phyloP scores from a whole-genome alignment of 2,113 vertebrate genomes.

The Phalacrocorax carbo region DNA sequence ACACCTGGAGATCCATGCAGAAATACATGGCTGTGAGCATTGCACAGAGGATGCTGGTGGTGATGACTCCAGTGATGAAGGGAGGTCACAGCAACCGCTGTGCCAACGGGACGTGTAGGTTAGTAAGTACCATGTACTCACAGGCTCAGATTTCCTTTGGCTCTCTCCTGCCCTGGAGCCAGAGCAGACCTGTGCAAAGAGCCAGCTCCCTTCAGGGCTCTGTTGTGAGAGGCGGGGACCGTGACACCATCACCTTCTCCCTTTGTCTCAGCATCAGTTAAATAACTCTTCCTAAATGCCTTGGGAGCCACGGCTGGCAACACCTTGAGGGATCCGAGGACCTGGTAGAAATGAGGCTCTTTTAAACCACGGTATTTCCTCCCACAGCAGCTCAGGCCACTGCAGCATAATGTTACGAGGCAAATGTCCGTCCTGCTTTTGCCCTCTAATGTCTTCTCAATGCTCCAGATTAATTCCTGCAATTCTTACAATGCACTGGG shows the following conservation, averaged over 20 bases:
- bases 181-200: background rate
- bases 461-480: background rate
- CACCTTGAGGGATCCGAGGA: background rate
- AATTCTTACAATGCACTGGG: fast-evolving
- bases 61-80: background rate
- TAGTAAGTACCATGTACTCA: background rate
- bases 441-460: background rate
- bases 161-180: background rate
- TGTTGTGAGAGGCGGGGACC: background rate
- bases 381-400: background rate
- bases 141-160: background rate
- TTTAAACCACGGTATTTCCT: background rate
- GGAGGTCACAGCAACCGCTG: background rate
- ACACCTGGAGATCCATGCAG: background rate
- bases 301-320: fast-evolving
- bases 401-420: background rate
- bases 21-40: background rate
- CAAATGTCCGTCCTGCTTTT: background rate
- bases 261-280: background rate
- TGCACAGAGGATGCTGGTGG: background rate
- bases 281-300: background rate
- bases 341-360: background rate
- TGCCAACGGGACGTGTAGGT: background rate
- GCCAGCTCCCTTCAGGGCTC: background rate
- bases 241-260: fast-evolving